These are phyloP conservation scores for Ceratothoa steindachneri DNA, from an alignment of 2,888 invertebrate species.

Conservation along the genomic window DNA sequence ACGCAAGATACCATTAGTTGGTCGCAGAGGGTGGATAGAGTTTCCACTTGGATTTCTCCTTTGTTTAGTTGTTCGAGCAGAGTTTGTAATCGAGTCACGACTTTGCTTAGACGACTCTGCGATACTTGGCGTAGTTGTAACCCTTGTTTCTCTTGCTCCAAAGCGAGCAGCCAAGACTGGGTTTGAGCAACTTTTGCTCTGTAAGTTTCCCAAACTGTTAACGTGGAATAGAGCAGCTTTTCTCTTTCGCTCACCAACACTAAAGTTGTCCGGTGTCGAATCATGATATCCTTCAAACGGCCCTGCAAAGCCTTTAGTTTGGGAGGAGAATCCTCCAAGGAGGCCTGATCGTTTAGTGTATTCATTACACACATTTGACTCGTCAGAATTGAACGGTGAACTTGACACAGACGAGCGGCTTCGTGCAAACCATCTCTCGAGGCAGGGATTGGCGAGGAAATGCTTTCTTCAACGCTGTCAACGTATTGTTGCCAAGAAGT, in stretches of 20 bases:
- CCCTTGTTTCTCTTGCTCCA: slow-evolving; percentile 45
- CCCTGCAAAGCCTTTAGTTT: slow-evolving; percentile 27
- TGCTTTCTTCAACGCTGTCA: slow-evolving; percentile 37
- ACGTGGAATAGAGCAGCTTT: slow-evolving; percentile 32
- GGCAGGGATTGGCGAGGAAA: slow-evolving; percentile 41
- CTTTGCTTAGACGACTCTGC: slow-evolving; percentile 43
- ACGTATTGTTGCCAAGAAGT: slow-evolving; percentile 42
- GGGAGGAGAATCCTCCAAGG: slow-evolving; percentile 27
- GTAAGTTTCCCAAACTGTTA: slow-evolving; percentile 42
- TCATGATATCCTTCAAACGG: slow-evolving; percentile 31
- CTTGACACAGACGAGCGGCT: slow-evolving; percentile 40
- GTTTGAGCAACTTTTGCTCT: slow-evolving; percentile 40
- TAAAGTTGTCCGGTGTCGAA: slow-evolving; percentile 35
- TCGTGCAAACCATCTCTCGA: slow-evolving; percentile 44
- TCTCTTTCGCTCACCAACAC: slow-evolving; percentile 33
- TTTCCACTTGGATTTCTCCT: slow-evolving; percentile 57
- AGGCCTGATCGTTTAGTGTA: slow-evolving; percentile 37
- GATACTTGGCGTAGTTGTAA: slow-evolving; percentile 43
- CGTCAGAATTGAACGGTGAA: slow-evolving; percentile 44
- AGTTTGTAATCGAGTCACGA: slow-evolving; percentile 52
- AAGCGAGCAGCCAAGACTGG: slow-evolving; percentile 39
- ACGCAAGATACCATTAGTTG: slow-evolving; percentile 52
- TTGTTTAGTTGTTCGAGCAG: slow-evolving; percentile 54
- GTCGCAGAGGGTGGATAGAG: slow-evolving; percentile 57
- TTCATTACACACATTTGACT: slow-evolving; percentile 35